Base-by-base conservation (phyloP, 2,888 invertebrate species). In the Listrodromus nycthemerus region DNA sequence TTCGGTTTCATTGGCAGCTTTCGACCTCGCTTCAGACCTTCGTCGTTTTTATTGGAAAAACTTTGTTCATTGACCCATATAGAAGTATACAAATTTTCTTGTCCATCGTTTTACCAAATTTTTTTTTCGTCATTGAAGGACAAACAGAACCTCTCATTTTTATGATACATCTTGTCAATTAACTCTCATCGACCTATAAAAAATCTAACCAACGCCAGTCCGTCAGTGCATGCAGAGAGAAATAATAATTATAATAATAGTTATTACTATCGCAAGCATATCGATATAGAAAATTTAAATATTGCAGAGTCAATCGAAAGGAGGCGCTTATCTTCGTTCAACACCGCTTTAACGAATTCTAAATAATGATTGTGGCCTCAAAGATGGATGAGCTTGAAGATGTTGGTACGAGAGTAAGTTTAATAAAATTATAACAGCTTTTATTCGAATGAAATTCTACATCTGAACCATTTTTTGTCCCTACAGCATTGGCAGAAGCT, bases 11-110 rank as follows among this genome's bases (percentile, higher is more conserved):
- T 16, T 30, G 6, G 16, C 30, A 61, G 13, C 30, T 55, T 13
- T 8, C 16, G 61, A 30, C 61, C 61, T 61, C 30, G 27, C 61
- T 16, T 61, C 61, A 30, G 30, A 6, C 61, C 61, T 61, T 61
- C 30, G 30, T 61, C 1, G 6, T 61, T 61, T 30, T n/a, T 16
- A 30, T 61, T 61, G 30, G 61, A 61, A 1, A 61, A 61, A 61
- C 4, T 30, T 2, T 16, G 27, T 30, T 30, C 27, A 27, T 27
- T 30, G 61, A 61, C 30, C 61, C 30, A 30, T 30, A 61, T 61
- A 30, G 13, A 2, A 7, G 1, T n/a, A n/a, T 61, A 7, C 7
- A 4, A 16, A 16, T n/a, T 61, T 30, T 16, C n/a, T 27, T n/a
- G n/a, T 61, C 2, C 27, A 61, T 61, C 10, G 13, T 19, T 55